These are phyloP conservation scores for Agrochola lota DNA, from an alignment of 2,888 invertebrate genomes.

Conservation along the genomic window DNA sequence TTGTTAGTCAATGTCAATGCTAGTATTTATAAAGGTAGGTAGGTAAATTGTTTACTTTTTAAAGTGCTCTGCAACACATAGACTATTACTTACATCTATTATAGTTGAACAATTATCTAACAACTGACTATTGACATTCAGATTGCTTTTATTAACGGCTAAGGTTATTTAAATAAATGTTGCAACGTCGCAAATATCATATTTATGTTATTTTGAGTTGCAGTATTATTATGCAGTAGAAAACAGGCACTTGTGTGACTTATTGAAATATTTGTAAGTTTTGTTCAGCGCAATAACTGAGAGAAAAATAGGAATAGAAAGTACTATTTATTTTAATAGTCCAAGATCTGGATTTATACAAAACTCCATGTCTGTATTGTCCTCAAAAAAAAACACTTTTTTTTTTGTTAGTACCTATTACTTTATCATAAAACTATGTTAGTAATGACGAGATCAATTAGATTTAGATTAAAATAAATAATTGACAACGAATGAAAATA, in stretches of 20 bases:
- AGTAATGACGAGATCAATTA: too few relatives aligned
- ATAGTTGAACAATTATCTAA: conserved; percentile 36
- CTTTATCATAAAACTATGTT: too few relatives aligned
- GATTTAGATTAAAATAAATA: too few relatives aligned
- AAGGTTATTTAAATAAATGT: conserved; percentile 28
- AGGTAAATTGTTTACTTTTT: conserved; percentile 31
- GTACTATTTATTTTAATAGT: not conserved
- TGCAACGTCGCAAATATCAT: not conserved
- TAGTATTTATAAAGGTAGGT: conserved; percentile 1
- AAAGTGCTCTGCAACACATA: conserved; percentile 25
- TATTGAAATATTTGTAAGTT: conserved; percentile 23
- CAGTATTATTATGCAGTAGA: not conserved
- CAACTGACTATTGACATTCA: conserved; percentile 37
- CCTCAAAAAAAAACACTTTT: too few relatives aligned
- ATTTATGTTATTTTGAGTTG: conserved; percentile 15
- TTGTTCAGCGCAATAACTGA: not conserved
- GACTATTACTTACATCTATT: not conserved
- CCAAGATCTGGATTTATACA: not conserved
- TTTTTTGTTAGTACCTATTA: too few relatives aligned
- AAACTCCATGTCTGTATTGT: too few relatives aligned
- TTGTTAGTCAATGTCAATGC: conserved; percentile 26
- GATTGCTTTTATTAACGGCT: conserved; percentile 28
- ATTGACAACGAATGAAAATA: too few relatives aligned
- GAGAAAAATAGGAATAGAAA: conserved; percentile 1
- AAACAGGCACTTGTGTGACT: not conserved